Evolutionary conservation across 2,113 vertebrate species (phyloP).

Genomic region (Thomomys bottae): DNA sequence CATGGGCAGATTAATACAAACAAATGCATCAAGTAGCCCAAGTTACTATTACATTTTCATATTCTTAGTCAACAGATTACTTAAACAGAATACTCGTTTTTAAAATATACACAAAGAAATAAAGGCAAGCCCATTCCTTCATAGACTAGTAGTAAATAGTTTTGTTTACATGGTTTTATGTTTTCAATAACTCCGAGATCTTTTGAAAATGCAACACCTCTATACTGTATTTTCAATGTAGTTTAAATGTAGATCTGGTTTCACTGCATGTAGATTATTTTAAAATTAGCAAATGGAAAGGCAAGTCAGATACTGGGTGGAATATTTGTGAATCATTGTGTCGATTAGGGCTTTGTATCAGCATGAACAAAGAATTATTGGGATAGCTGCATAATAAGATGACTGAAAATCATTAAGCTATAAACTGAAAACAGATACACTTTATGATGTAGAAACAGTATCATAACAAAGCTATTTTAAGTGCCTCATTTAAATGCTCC

Average conservation of each 20-base stretch:
- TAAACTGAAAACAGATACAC: not conserved
- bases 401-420: not conserved
- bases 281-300: slow-evolving; percentile 41
- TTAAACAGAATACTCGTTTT: not conserved
- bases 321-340: not conserved
- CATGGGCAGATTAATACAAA: not conserved
- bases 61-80: not conserved
- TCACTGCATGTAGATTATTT: slow-evolving; percentile 1
- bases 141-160: not conserved
- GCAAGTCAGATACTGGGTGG: not conserved
- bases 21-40: not conserved
- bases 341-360: slow-evolving; percentile 5
- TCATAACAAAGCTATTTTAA: not conserved
- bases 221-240: too few relatives aligned
- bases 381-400: not conserved
- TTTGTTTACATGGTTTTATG: not conserved
- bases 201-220: not conserved
- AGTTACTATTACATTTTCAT: not conserved
- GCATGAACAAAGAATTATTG: not conserved
- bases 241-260: not conserved
- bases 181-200: slow-evolving; percentile 24
- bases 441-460: not conserved
- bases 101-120: slow-evolving; percentile 10
- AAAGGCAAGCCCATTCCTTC: not conserved
- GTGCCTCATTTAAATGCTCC: not conserved